These are phyloP conservation scores for Mixornis gularis DNA, from an alignment of 2,113 vertebrate genomes.

Conservation along the genomic window DNA sequence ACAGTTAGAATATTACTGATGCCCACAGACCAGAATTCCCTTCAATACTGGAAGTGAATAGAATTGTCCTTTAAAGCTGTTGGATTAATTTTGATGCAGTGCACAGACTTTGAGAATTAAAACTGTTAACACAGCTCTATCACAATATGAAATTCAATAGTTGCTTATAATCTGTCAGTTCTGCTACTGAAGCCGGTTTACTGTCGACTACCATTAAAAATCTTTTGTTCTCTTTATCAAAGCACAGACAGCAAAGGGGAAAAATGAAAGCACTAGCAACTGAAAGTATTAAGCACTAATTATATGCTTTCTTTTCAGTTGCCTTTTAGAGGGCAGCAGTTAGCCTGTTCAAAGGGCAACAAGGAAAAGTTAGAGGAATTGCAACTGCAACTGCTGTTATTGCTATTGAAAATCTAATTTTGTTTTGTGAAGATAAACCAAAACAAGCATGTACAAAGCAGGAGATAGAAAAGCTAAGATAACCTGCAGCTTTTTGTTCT, in stretches of 20 bases:
- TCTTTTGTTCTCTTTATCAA: slow-evolving; percentile 33
- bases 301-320: not conserved
- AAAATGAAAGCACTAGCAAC: slow-evolving; percentile 1
- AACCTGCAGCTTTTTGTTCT: not conserved
- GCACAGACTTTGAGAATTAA: not conserved
- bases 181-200: not conserved
- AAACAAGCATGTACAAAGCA: not conserved
- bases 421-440: not conserved
- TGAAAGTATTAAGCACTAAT: not conserved
- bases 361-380: not conserved
- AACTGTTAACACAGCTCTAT: slow-evolving; percentile 2
- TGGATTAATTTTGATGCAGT: slow-evolving; percentile 8
- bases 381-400: not conserved
- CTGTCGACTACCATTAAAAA: not conserved
- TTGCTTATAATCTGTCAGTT: not conserved
- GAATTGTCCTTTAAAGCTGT: not conserved
- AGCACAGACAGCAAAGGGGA: not conserved
- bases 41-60: not conserved
- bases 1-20: not conserved
- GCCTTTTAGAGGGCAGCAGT: not conserved
- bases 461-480: not conserved
- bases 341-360: not conserved
- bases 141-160: slow-evolving; percentile 15
- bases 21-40: not conserved
- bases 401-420: not conserved